phyloP scores from a whole-genome alignment of 1,140 invertebrate species.

The Trichonephila clavata region DNA sequence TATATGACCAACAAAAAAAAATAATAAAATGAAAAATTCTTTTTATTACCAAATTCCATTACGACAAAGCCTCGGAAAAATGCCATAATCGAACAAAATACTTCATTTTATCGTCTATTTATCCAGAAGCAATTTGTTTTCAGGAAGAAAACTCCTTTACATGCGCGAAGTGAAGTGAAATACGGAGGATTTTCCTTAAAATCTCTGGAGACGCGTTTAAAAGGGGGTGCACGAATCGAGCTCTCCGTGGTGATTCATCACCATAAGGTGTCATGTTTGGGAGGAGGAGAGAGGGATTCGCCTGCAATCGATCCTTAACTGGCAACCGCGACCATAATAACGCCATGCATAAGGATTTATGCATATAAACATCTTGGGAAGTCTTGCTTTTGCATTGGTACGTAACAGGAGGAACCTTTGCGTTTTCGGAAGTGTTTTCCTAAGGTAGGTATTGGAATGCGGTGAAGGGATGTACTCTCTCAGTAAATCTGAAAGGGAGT shows the following conservation, averaged over 20 bases:
- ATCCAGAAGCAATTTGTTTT: not conserved
- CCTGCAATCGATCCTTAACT: not conserved
- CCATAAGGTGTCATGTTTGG: not conserved
- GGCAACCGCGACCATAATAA: not conserved
- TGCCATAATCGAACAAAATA: not conserved
- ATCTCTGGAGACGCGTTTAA: not conserved
- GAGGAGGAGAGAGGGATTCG: not conserved
- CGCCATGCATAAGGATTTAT: not conserved
- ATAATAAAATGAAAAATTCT: no score
- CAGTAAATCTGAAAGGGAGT: no score
- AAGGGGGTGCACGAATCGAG: not conserved
- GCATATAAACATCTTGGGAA: not conserved
- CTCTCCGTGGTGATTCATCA: slow-evolving; percentile 6
- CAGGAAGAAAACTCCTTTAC: not conserved
- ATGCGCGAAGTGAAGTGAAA: not conserved
- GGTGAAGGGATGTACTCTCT: no score
- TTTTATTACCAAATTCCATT: not conserved
- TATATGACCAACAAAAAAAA: no score
- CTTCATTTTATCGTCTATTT: not conserved
- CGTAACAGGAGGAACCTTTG: no score
- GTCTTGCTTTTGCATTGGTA: not conserved
- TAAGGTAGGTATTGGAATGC: no score
- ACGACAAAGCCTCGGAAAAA: not conserved
- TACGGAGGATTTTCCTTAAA: not conserved
- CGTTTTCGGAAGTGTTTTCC: no score